Evolutionary conservation across 2,888 invertebrate genomes (phyloP), one percentile per base, ranked within the genome.

Genomic region (Diadromus collaris): DNA sequence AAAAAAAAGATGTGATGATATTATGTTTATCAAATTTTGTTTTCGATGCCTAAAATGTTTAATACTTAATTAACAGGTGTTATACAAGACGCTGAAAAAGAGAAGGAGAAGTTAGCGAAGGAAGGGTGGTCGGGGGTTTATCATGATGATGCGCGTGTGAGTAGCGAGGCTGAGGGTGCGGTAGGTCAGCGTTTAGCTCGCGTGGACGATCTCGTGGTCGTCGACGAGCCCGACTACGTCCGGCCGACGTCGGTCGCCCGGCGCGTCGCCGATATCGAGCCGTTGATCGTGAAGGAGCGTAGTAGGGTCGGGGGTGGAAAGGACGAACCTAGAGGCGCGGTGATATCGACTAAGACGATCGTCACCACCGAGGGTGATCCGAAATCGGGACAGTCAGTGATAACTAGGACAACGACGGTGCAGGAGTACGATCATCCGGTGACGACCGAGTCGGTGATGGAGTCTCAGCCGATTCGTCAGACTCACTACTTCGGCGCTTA

Each of bases 61-160:
- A 86, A 89, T 90, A 90, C 87, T 91, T 91, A 89, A 91, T 91
- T 90, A 90, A 91, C 90, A 91, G 90, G 90, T 91, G 85, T 90
- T 87, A 90, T 90, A 88, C 89, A 90, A 89, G 90, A 90, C 85
- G 90, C 90, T 83, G 90, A 90, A 89, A 90, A 89, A 90, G 89
- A 90, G 89, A 90, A 89, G 90, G 89, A 88, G 89, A 89, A 89
- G 88, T 90, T 90, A 90, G 89, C 88, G 88, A 90, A 86, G 89
- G 89, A 91, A 88, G 90, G 90, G 90, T 90, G 89, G 90, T 90
- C 90, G 89, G 90, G 90, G 90, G 90, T 90, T 88, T 86, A 84
- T 89, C 89, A 89, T 88, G 89, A 89, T 86, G 89, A 90, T 88
- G 87, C 86, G 87, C 88, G 86, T 83, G 87, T 86, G 86, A 87